phyloP scores from a whole-genome alignment of 2,797 vertebrate genomes.

The Halcyon smyrnensis region DNA sequence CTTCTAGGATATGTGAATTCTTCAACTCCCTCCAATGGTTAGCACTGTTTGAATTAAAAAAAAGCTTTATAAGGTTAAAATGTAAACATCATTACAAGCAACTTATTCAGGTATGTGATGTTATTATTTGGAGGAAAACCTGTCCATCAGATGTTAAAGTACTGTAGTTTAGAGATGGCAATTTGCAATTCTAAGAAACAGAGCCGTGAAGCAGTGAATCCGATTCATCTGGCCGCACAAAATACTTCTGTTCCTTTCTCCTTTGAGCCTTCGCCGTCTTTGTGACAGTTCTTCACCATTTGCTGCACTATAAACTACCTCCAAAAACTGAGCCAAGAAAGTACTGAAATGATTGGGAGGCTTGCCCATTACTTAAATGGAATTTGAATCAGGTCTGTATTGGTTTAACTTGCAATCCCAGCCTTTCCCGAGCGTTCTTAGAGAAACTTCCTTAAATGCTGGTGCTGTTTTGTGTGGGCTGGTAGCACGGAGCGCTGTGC shows the following conservation, averaged over 20 bases:
- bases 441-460: not conserved
- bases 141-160: not conserved
- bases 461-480: not conserved
- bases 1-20: slow-evolving; percentile 48
- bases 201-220: not conserved
- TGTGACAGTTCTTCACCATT: not conserved
- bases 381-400: not conserved
- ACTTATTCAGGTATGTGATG: not conserved
- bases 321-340: not conserved
- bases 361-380: not conserved
- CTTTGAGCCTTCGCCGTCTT: not conserved
- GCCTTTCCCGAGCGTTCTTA: not conserved
- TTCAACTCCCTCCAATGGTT: slow-evolving; percentile 37
- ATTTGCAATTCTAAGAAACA: not conserved
- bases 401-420: not conserved
- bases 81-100: slow-evolving; percentile 51
- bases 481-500: not conserved
- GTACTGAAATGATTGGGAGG: not conserved
- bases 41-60: slow-evolving; percentile 66
- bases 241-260: not conserved
- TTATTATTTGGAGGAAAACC: slow-evolving; percentile 36
- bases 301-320: not conserved
- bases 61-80: slow-evolving; percentile 30
- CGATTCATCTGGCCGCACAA: not conserved
- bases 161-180: not conserved